A percentile compares a stretch with the other conserved stretches of the same genome.
These are phyloP conservation scores for Nasonia oneida DNA, from an alignment of 2,888 invertebrate genomes.

Conservation along the genomic window DNA sequence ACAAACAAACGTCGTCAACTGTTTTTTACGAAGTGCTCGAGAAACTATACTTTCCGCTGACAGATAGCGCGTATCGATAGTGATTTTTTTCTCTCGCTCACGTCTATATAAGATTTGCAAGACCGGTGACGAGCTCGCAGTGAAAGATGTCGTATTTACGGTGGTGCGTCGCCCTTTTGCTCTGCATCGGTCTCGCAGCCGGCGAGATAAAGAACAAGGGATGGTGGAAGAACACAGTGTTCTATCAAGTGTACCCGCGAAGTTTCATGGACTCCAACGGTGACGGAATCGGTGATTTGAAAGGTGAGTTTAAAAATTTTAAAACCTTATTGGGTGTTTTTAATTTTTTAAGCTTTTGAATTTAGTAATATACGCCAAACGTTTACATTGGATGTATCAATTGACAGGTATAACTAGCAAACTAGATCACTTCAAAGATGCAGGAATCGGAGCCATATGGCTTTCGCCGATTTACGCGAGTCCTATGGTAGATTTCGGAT, in stretches of 20 bases:
- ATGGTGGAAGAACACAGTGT: conserved; percentile 74
- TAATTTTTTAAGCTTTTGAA: neutral
- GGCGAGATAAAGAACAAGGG: conserved; percentile 70
- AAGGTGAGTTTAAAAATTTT: conserved; percentile 66
- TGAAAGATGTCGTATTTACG: conserved; percentile 61
- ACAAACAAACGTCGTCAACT: conserved; percentile 8
- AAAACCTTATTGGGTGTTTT: too few relatives aligned
- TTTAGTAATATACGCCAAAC: neutral
- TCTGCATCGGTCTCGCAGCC: conserved; percentile 62
- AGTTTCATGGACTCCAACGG: conserved; percentile 73
- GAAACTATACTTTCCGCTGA: conserved; percentile 17
- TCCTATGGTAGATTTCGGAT: conserved; percentile 93
- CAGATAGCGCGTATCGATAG: conserved; percentile 64
- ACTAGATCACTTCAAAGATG: conserved; percentile 84
- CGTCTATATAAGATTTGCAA: conserved; percentile 62
- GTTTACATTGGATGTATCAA: neutral
- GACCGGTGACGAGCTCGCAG: conserved; percentile 35
- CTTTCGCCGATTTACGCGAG: conserved; percentile 91
- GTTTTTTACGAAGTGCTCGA: neutral
- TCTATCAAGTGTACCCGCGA: conserved; percentile 75
- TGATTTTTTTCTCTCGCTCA: conserved; percentile 17
- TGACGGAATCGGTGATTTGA: conserved; percentile 73
- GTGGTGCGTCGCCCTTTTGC: conserved; percentile 61
- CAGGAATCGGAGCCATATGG: conserved; percentile 89
- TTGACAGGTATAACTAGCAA: conserved; percentile 82